These are phyloP conservation scores for Ailuropoda melanoleuca DNA, from an alignment of 2,113 vertebrate species.

Conservation along the genomic window DNA sequence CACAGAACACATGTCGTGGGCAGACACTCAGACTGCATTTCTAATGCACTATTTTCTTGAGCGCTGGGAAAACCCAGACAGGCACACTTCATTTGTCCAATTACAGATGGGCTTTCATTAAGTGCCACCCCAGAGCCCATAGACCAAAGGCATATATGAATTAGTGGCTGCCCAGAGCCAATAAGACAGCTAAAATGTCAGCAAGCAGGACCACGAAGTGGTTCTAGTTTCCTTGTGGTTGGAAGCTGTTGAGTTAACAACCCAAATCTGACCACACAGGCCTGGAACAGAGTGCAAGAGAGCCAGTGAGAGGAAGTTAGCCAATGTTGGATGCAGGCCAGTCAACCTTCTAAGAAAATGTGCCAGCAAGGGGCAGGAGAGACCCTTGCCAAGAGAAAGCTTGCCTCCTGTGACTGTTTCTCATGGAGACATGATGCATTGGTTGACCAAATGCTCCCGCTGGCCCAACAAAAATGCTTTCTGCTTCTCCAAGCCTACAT, in stretches of 20 bases:
- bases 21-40: neutral
- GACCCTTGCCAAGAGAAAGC: neutral
- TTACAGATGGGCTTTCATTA: neutral
- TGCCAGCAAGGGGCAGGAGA: neutral
- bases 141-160: neutral
- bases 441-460: neutral
- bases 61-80: neutral
- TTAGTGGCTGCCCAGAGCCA: neutral
- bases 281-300: neutral
- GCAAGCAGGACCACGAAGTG: neutral
- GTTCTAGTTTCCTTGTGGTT: slow-evolving; percentile 22
- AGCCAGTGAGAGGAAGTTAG: neutral
- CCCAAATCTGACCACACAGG: neutral
- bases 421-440: neutral
- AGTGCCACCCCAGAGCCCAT: neutral
- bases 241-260: slow-evolving; percentile 6
- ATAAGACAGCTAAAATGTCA: neutral
- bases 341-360: slow-evolving; percentile 48
- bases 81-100: slow-evolving; percentile 24
- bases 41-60: neutral
- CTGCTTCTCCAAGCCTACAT: neutral
- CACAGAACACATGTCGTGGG: neutral
- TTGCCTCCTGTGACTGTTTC: neutral
- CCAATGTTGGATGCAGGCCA: neutral
- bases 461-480: neutral